phyloP scores from a whole-genome alignment of 2,797 vertebrate species.

The Bradypodion pumilum region DNA sequence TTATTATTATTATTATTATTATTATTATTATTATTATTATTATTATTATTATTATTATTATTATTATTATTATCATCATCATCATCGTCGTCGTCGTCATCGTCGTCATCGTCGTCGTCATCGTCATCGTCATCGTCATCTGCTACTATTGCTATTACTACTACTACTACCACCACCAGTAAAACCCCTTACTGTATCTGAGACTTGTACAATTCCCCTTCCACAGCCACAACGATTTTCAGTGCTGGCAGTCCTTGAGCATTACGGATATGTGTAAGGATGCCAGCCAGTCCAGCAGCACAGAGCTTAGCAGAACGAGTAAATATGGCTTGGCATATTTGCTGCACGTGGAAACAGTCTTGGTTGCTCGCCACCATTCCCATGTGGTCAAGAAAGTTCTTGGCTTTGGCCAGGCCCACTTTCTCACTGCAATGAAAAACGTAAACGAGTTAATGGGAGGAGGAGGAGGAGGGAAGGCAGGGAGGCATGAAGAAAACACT shows the following conservation, averaged over 20 bases:
- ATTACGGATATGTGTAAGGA: conserved; percentile 75
- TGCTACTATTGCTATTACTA: too few species aligned
- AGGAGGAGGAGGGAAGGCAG: neutral
- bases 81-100: too few species aligned
- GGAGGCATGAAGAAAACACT: neutral
- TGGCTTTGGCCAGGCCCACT: conserved; percentile 47
- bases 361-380: conserved; percentile 60
- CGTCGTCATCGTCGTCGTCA: too few species aligned
- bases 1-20: too few species aligned
- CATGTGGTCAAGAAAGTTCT: conserved; percentile 66
- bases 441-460: neutral
- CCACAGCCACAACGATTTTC: conserved; percentile 75
- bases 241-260: conserved; percentile 67
- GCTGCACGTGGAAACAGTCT: conserved; percentile 72
- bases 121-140: too few species aligned
- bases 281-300: conserved; percentile 77
- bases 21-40: too few species aligned
- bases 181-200: conserved; percentile 65
- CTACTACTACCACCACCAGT: neutral
- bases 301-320: conserved; percentile 78
- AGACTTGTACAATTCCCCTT: conserved; percentile 77
- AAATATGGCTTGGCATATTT: conserved; percentile 75
- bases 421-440: conserved; percentile 37
- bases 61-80: too few species aligned
- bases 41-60: too few species aligned